Evolutionary conservation across 2,888 invertebrate genomes (phyloP).

Genomic region (Apoda limacodes): DNA sequence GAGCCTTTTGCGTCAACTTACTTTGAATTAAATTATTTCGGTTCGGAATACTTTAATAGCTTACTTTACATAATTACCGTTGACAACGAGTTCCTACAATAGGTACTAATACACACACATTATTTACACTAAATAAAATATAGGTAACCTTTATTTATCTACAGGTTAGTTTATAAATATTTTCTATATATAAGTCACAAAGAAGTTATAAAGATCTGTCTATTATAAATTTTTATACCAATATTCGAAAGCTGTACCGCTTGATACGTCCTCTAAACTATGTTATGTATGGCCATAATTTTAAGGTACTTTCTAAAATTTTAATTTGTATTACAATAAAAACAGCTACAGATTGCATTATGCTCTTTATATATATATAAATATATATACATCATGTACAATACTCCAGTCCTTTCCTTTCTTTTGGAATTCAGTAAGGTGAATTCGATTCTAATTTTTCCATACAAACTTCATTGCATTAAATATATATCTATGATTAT

Average conservation of each 20-base stretch:
- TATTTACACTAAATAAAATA: slow-evolving; percentile 54
- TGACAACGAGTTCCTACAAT: too few relatives aligned
- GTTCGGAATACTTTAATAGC: too few relatives aligned
- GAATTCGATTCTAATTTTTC: neutral
- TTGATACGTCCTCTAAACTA: slow-evolving; percentile 49
- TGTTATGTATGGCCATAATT: slow-evolving; percentile 23
- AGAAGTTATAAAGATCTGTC: slow-evolving; percentile 48
- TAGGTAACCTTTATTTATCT: too few relatives aligned
- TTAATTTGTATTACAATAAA: neutral
- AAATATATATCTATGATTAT: too few relatives aligned
- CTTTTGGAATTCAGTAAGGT: neutral
- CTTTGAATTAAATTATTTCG: too few relatives aligned
- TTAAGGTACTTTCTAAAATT: neutral
- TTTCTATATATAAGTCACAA: slow-evolving; percentile 28
- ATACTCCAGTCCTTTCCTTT: neutral
- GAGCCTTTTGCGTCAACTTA: too few relatives aligned
- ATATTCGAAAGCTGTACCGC: slow-evolving; percentile 68
- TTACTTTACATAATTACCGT: too few relatives aligned
- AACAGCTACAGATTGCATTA: too few relatives aligned
- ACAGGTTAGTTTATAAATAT: neutral
- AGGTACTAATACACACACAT: slow-evolving; percentile 46
- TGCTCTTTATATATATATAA: too few relatives aligned
- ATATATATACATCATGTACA: too few relatives aligned
- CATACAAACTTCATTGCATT: too few relatives aligned
- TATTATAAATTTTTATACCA: slow-evolving; percentile 44